Conservation (phyloP, 2,113 vertebrate genomes). For the Theristicus caerulescens region DNA sequence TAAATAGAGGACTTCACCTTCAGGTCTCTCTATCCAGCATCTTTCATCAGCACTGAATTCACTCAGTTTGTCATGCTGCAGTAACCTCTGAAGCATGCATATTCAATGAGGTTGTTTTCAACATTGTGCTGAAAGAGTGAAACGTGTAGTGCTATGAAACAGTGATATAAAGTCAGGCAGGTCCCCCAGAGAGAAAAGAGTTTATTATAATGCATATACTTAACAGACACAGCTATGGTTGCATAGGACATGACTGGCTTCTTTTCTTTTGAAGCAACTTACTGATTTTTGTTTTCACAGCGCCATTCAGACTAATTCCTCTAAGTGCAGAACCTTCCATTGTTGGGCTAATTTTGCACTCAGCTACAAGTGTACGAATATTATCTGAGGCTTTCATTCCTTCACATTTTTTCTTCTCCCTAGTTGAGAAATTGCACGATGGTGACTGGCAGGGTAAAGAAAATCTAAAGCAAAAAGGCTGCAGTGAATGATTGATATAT, state of each 20-base stretch:
- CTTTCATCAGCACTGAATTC: neutral
- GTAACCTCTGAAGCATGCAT: neutral
- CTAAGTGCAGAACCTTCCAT: neutral
- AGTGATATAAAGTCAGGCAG: neutral
- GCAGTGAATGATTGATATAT: neutral
- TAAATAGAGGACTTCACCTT: neutral
- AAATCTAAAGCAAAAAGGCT: neutral
- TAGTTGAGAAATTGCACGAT: fast-evolving
- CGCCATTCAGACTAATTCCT: neutral
- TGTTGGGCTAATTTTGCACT: neutral
- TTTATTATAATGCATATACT: neutral
- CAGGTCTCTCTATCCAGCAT: neutral
- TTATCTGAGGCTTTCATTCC: neutral
- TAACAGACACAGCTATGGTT: neutral
- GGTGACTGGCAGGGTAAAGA: neutral
- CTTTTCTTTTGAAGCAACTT: neutral
- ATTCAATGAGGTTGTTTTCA: neutral
- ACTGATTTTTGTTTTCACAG: neutral
- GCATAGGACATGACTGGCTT: neutral
- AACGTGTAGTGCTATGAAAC: neutral
- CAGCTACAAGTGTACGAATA: neutral
- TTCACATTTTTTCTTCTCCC: neutral
- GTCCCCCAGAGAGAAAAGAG: neutral
- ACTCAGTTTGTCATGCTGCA: neutral
- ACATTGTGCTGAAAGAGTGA: neutral